A percentile compares a stretch with the other conserved stretches of the same genome.
Conservation (phyloP, 2,888 invertebrate species). For the Saturnia japonica region DNA sequence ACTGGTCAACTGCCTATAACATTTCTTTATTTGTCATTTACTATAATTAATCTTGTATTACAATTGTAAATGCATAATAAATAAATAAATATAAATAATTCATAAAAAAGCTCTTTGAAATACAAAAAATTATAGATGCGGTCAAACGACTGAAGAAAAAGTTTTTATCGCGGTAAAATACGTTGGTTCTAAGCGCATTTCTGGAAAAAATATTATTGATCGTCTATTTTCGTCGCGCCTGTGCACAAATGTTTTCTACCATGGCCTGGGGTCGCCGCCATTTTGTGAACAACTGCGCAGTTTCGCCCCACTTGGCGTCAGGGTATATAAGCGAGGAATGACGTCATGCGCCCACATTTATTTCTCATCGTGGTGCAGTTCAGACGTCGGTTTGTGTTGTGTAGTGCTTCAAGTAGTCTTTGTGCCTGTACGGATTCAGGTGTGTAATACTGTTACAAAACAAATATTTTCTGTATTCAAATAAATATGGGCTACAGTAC, state of each 20-base stretch:
- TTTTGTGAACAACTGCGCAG: constrained; percentile 67
- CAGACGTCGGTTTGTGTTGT: constrained; percentile 60
- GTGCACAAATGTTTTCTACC: constrained; percentile 16
- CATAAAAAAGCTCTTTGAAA: no score
- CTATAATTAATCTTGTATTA: no score
- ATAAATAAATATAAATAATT: no score
- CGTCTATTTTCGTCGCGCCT: constrained; percentile 28
- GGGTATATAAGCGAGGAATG: constrained; percentile 58
- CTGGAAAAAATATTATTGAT: constrained; percentile 16
- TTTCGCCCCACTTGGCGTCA: constrained; percentile 42
- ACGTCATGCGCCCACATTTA: constrained; percentile 64
- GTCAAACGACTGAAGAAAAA: neutral
- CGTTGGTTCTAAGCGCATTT: constrained; percentile 10
- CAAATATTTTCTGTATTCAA: constrained; percentile 57
- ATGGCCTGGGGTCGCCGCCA: constrained; percentile 49
- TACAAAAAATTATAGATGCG: no score
- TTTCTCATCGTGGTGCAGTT: constrained; percentile 52
- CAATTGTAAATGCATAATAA: no score
- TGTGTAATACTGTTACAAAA: constrained; percentile 71
- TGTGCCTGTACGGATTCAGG: constrained; percentile 77
- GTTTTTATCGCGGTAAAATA: neutral
- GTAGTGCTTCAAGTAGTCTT: constrained; percentile 60
- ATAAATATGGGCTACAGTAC: constrained; percentile 69
- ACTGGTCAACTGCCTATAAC: no score
- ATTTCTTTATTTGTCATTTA: no score